phyloP scores from a whole-genome alignment of 2,888 invertebrate genomes.

The Rutpela maculata region DNA sequence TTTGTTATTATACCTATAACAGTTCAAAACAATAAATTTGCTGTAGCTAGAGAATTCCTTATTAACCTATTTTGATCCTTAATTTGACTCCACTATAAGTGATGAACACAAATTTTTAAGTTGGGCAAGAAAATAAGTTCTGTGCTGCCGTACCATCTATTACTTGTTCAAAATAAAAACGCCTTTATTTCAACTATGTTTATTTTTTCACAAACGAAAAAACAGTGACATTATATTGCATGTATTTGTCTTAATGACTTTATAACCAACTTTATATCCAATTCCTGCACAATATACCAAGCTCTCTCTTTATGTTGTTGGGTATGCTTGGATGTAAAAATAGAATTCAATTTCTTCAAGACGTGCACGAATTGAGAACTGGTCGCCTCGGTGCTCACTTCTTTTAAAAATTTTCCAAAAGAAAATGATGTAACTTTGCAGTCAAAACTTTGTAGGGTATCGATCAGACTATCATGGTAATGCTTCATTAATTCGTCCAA shows the following conservation, averaged over 20 bases:
- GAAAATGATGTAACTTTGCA: constrained; percentile 2
- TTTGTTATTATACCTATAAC: no score
- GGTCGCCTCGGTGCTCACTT: not conserved
- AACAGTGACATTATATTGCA: not conserved
- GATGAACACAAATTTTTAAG: no score
- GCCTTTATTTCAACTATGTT: not conserved
- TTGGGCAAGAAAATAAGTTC: no score
- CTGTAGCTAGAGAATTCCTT: no score
- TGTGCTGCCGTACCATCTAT: no score
- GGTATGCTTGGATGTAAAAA: constrained; percentile 2
- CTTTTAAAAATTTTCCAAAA: constrained; percentile 12
- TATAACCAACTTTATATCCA: constrained; percentile 23
- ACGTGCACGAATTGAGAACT: constrained; percentile 13
- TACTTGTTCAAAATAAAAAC: no score
- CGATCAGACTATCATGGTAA: constrained; percentile 7
- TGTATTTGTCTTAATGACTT: not conserved
- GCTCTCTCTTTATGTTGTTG: constrained; percentile 29
- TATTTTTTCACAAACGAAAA: not conserved
- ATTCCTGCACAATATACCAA: constrained; percentile 36
- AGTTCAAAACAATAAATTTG: no score
- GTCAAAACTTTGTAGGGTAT: not conserved
- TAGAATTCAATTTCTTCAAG: constrained; percentile 12
- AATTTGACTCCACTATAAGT: no score
- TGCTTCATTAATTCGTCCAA: constrained; percentile 15
- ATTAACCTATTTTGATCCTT: no score